Conservation (phyloP, 2,888 invertebrate species). For the Gastracanthus pulcherrimus region DNA sequence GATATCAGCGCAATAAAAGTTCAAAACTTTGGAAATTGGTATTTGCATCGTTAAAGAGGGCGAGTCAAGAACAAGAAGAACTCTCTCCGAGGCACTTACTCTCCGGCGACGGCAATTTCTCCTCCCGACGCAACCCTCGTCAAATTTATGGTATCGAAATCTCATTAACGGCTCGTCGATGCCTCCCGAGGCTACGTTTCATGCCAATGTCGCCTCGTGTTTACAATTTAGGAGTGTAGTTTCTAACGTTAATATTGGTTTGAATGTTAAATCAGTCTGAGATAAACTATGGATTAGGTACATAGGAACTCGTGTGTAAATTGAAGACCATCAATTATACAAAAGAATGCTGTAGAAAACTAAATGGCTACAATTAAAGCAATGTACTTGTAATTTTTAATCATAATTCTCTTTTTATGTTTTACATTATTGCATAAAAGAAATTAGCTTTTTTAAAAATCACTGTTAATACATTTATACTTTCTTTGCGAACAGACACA, state of each 20-base stretch:
- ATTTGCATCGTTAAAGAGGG: background rate
- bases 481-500: too few relatives aligned
- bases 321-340: too few relatives aligned
- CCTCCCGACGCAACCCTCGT: background rate
- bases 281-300: too few relatives aligned
- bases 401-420: too few relatives aligned
- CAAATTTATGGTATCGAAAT: background rate
- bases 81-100: background rate
- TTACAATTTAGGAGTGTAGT: background rate
- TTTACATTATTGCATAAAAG: too few relatives aligned
- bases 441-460: too few relatives aligned
- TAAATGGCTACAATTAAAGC: too few relatives aligned
- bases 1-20: background rate
- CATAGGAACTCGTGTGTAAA: too few relatives aligned
- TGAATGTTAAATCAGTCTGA: too few relatives aligned
- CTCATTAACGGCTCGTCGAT: background rate
- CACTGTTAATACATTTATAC: too few relatives aligned
- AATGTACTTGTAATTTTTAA: too few relatives aligned
- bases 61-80: background rate
- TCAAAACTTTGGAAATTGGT: background rate
- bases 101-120: background rate
- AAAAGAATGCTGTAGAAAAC: too few relatives aligned
- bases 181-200: background rate
- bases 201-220: background rate
- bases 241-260: background rate